A percentile compares a stretch with the other conserved stretches of the same genome.
Evolutionary conservation across 2,113 vertebrate species (phyloP).

Genomic region (Cebidichthys violaceus): DNA sequence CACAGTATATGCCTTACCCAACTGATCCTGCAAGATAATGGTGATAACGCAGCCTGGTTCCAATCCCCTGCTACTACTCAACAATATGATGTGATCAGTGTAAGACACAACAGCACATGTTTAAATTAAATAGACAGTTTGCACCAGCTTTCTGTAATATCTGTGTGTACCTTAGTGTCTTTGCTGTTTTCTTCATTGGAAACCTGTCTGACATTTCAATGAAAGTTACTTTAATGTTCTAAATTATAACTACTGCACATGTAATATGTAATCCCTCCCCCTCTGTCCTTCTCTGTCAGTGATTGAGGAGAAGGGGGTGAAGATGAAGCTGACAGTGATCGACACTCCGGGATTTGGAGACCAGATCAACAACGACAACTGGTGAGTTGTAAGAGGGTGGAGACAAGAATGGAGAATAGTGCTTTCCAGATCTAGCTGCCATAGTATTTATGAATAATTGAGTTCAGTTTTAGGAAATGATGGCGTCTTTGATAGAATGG

Average conservation of each 20-base stretch:
- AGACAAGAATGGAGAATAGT: background rate
- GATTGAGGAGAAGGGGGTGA: conserved; percentile 97
- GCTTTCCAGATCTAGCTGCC: background rate
- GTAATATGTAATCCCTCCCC: background rate
- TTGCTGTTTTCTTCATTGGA: background rate
- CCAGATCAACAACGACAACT: conserved; percentile 98
- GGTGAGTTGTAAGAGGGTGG: conserved; percentile 78
- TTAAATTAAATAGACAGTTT: background rate
- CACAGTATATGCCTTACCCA: background rate
- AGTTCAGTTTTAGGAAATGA: background rate
- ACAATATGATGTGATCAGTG: background rate
- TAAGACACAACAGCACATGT: background rate
- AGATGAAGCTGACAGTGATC: conserved; percentile 97
- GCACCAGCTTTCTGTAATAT: background rate
- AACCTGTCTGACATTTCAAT: background rate
- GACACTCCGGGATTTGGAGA: conserved; percentile 97
- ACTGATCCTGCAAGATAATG: too few relatives aligned
- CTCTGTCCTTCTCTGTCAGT: conserved; percentile 76
- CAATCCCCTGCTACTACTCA: background rate
- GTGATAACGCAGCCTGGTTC: background rate
- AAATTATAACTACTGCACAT: background rate
- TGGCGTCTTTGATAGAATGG: too few relatives aligned
- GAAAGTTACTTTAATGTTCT: background rate
- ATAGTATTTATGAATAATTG: background rate
- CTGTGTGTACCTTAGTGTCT: background rate